Conservation (phyloP, 1,140 invertebrate genomes). For the Trichogramma pretiosum region DNA sequence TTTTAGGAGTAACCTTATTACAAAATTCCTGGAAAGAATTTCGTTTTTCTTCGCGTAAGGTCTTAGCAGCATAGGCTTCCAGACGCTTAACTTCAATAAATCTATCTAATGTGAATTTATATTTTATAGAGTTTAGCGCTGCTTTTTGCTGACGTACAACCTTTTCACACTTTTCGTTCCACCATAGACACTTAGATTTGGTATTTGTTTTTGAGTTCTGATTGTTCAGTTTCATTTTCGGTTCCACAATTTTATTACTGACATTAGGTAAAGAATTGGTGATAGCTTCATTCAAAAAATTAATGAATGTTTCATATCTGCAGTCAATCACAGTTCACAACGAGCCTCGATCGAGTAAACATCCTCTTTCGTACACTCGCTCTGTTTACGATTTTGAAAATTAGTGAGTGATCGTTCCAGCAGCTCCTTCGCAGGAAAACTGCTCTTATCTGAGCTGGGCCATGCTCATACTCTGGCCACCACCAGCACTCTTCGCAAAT, state of each 20-base stretch:
- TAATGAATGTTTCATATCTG: neutral
- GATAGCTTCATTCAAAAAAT: neutral
- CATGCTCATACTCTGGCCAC: too few relatives aligned
- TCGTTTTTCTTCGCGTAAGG: neutral
- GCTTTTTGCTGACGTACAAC: neutral
- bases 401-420: too few relatives aligned
- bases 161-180: slow-evolving; percentile 10
- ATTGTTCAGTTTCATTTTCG: too few relatives aligned
- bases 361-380: too few relatives aligned
- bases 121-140: neutral
- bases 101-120: neutral
- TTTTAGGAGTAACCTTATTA: neutral
- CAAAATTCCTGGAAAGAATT: neutral
- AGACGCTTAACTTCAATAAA: neutral
- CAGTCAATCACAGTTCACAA: too few relatives aligned
- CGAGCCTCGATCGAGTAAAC: too few relatives aligned
- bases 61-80: neutral
- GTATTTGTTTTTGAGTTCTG: neutral
- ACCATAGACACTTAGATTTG: slow-evolving; percentile 4
- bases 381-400: too few relatives aligned
- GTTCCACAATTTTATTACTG: neutral
- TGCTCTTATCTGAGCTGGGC: too few relatives aligned
- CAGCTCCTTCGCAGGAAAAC: too few relatives aligned
- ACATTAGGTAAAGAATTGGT: too few relatives aligned
- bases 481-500: too few relatives aligned